Percentiles rank a stretch among this genome's conserved stretches.
Conservation (phyloP, 2,113 vertebrate genomes). For the Urocitellus parryii region DNA sequence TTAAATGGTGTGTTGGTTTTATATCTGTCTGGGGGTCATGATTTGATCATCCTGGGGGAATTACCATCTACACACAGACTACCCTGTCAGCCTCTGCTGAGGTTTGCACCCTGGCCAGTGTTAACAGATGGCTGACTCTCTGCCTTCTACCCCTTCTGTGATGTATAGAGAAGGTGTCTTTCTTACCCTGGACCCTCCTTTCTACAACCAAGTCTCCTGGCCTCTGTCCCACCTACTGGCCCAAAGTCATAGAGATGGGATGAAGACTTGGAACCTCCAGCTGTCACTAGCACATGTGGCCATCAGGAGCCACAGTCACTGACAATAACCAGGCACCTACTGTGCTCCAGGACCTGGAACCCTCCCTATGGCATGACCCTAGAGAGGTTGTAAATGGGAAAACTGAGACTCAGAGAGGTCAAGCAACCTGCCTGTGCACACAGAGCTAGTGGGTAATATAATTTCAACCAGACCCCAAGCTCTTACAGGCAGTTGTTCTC, state of each 20-base stretch:
- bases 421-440: neutral
- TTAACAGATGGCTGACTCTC: neutral
- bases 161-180: no score
- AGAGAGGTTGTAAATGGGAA: neutral
- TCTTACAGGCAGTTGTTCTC: neutral
- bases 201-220: neutral
- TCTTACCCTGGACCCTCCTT: neutral
- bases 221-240: no score
- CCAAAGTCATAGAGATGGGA: neutral
- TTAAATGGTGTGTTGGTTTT: neutral
- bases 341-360: neutral
- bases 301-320: accelerated
- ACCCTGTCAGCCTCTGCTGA: neutral
- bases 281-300: neutral
- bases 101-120: neutral
- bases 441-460: neutral
- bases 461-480: neutral
- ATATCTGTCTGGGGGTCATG: neutral
- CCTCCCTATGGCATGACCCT: no score
- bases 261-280: no score
- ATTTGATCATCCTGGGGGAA: neutral
- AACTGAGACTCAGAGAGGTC: neutral
- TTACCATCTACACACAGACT: neutral
- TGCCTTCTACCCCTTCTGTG: no score
- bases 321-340: no score